phyloP scores from a whole-genome alignment of 1,140 invertebrate genomes.

The Chironomus tepperi region DNA sequence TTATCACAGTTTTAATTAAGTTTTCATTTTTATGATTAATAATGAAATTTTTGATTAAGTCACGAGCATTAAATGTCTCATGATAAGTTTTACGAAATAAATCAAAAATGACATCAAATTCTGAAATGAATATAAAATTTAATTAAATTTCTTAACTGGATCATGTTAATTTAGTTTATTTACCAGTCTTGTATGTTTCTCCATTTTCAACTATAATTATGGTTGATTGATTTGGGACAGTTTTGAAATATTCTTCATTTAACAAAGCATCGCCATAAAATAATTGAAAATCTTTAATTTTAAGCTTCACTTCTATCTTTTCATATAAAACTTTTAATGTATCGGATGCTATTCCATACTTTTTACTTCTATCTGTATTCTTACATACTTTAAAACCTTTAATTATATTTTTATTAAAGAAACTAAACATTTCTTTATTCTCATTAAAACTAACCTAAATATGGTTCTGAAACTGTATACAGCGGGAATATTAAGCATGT shows the following conservation, averaged over 20 bases:
- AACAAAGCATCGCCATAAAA: background rate
- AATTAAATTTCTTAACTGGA: background rate
- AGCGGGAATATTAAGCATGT: no score
- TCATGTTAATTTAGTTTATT: background rate
- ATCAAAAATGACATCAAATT: constrained; percentile 10
- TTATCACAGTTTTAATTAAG: background rate
- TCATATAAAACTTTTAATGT: constrained; percentile 50
- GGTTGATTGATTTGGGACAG: background rate
- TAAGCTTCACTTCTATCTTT: constrained; percentile 57
- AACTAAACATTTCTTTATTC: background rate
- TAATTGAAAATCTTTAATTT: constrained; percentile 28
- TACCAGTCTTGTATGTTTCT: constrained; percentile 22
- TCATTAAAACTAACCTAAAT: no score
- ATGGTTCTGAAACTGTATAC: no score
- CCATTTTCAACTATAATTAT: background rate
- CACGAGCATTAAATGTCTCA: background rate
- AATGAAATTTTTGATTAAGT: background rate
- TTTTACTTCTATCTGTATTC: constrained; percentile 48
- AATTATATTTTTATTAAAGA: constrained; percentile 39
- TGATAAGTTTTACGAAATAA: background rate
- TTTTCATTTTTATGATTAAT: background rate
- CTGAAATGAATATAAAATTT: background rate
- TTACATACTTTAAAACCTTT: constrained; percentile 65
- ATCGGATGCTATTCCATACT: constrained; percentile 58
- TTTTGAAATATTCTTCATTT: background rate